These are phyloP conservation scores for Stegostoma tigrinum DNA, from an alignment of 2,113 vertebrate species.

Conservation along the genomic window DNA sequence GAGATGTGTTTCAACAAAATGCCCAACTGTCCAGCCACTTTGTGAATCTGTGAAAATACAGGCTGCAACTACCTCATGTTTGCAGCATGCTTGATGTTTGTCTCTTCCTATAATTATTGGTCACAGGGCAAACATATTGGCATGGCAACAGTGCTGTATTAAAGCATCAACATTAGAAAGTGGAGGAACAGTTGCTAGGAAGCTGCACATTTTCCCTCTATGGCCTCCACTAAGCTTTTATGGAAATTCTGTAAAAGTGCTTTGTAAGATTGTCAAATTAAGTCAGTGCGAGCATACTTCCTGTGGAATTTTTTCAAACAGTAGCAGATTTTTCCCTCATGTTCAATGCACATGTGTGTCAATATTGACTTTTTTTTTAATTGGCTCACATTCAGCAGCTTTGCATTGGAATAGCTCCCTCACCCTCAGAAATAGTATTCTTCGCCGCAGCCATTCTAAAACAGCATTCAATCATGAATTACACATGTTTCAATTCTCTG, in stretches of 20 bases:
- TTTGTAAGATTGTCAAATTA: slow-evolving; percentile 3
- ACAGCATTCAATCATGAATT: neutral
- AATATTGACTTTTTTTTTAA: neutral
- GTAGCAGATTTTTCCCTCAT: neutral
- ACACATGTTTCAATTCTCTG: neutral
- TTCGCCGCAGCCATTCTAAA: neutral
- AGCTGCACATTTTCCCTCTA: neutral
- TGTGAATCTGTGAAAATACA: neutral
- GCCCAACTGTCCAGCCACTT: neutral
- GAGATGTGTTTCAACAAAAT: neutral
- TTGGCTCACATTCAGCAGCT: neutral
- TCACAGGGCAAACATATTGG: neutral
- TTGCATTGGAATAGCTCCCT: neutral
- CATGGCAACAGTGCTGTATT: neutral
- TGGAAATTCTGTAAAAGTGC: neutral
- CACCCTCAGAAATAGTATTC: neutral
- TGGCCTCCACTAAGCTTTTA: neutral
- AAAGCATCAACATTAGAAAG: neutral
- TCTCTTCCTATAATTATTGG: slow-evolving; percentile 22
- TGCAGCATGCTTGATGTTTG: neutral
- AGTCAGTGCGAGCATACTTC: neutral
- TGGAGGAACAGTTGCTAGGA: neutral
- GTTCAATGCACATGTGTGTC: neutral
- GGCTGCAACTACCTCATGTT: neutral
- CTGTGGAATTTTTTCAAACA: neutral